Conservation (phyloP, 2,888 invertebrate genomes). For the Mesochorus sp. region DNA sequence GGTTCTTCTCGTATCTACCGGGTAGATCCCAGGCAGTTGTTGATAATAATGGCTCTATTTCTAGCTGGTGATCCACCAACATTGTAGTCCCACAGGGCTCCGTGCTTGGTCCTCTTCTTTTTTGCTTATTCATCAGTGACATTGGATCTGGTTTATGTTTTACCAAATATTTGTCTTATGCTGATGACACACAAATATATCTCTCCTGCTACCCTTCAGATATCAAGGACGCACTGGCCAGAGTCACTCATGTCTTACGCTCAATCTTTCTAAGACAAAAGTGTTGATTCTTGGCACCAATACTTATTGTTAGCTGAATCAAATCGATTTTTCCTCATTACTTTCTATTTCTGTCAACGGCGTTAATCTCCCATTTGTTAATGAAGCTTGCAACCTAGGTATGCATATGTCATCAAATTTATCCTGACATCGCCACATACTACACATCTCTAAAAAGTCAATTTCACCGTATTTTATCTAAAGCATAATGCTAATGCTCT, state of each 20-base stretch:
- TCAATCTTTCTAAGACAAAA: too few species aligned
- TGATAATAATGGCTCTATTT: not conserved
- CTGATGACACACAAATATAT: too few species aligned
- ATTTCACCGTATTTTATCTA: not conserved
- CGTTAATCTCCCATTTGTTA: too few species aligned
- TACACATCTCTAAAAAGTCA: not conserved
- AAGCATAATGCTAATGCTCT: not conserved
- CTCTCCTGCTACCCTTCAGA: too few species aligned
- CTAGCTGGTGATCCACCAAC: not conserved
- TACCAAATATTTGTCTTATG: not conserved
- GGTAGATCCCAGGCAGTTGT: not conserved
- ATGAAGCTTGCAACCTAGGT: not conserved
- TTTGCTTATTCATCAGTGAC: not conserved
- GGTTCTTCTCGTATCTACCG: not conserved
- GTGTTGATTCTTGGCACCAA: too few species aligned
- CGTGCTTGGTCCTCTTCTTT: not conserved
- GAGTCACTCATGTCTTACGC: too few species aligned
- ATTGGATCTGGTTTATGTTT: not conserved
- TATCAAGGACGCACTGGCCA: too few species aligned
- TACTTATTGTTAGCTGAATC: too few species aligned
- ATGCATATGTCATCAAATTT: not conserved
- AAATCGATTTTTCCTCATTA: too few species aligned
- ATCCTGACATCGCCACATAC: not conserved
- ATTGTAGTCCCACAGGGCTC: not conserved
- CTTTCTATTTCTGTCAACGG: too few species aligned